These are phyloP conservation scores for Leucopternis melanops DNA, from an alignment of 2,113 vertebrate species.

Conservation along the genomic window DNA sequence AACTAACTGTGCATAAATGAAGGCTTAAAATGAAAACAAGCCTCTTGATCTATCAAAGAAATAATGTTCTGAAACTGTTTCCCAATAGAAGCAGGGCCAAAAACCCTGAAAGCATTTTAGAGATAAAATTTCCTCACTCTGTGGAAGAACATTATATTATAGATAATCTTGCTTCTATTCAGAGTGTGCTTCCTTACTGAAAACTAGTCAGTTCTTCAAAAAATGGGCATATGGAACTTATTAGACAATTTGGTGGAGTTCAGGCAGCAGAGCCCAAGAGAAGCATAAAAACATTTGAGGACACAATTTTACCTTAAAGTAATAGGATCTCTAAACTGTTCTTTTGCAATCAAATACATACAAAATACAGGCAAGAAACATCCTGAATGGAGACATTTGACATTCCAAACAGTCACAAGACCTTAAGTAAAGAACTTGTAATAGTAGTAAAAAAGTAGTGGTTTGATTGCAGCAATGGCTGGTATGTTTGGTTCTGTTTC, in stretches of 20 bases:
- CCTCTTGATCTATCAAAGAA: too few species aligned
- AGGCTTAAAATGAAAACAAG: too few species aligned
- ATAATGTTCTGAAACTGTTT: too few species aligned
- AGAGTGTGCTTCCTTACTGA: too few species aligned
- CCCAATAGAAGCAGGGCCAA: too few species aligned
- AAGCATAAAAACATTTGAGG: slow-evolving; percentile 71
- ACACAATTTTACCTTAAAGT: slow-evolving; percentile 65
- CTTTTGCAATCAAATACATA: slow-evolving; percentile 48
- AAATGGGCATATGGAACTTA: slow-evolving; percentile 84
- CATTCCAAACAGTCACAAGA: slow-evolving; percentile 29
- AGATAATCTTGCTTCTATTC: too few species aligned
- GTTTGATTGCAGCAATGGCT: background rate
- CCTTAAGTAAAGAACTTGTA: slow-evolving; percentile 10
- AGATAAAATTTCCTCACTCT: too few species aligned
- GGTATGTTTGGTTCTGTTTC: background rate
- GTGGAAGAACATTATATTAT: too few species aligned
- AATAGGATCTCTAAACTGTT: slow-evolving; percentile 51
- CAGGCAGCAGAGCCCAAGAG: slow-evolving; percentile 70
- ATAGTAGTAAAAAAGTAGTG: background rate
- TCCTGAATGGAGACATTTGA: background rate
- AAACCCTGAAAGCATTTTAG: too few species aligned
- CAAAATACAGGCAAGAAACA: slow-evolving; percentile 38
- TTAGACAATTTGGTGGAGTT: slow-evolving; percentile 77
- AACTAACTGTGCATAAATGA: too few species aligned
- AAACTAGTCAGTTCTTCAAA: slow-evolving; percentile 62